A percentile compares a stretch with the other conserved stretches of the same genome.
Conservation (phyloP, 2,113 vertebrate species). For the Cichladusa arquata region DNA sequence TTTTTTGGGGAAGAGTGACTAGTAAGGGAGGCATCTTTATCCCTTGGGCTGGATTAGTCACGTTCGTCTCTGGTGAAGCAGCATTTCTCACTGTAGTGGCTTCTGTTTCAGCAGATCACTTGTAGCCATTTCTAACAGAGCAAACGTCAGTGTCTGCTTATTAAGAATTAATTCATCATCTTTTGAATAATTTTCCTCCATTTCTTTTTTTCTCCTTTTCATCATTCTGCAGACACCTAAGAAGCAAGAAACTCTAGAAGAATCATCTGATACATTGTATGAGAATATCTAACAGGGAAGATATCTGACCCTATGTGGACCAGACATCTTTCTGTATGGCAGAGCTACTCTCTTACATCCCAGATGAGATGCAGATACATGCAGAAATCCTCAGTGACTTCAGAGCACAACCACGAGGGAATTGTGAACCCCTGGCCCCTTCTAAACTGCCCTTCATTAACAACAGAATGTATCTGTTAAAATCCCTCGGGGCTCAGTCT, state of each 20-base stretch:
- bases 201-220: slow-evolving; percentile 44
- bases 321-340: background rate
- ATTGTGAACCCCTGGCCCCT: background rate
- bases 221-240: slow-evolving; percentile 32
- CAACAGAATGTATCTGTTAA: slow-evolving; percentile 18
- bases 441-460: slow-evolving; percentile 50
- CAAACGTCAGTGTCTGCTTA: slow-evolving; percentile 14
- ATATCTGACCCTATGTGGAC: background rate
- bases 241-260: slow-evolving; percentile 27
- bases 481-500: background rate
- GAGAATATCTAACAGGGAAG: slow-evolving; percentile 54
- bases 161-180: slow-evolving; percentile 39
- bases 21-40: slow-evolving; percentile 53
- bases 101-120: slow-evolving; percentile 29
- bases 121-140: slow-evolving; percentile 30
- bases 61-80: background rate
- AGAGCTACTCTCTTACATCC: background rate
- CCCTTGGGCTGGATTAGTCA: slow-evolving; percentile 59
- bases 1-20: slow-evolving; percentile 56
- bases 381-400: background rate
- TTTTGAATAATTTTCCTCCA: slow-evolving; percentile 37
- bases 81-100: slow-evolving; percentile 20
- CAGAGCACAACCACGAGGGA: background rate
- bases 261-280: slow-evolving; percentile 36
- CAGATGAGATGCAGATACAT: background rate